Evolutionary conservation across 2,888 invertebrate genomes (phyloP), one percentile per base, ranked within the genome.

Genomic region (Ceramica pisi): DNA sequence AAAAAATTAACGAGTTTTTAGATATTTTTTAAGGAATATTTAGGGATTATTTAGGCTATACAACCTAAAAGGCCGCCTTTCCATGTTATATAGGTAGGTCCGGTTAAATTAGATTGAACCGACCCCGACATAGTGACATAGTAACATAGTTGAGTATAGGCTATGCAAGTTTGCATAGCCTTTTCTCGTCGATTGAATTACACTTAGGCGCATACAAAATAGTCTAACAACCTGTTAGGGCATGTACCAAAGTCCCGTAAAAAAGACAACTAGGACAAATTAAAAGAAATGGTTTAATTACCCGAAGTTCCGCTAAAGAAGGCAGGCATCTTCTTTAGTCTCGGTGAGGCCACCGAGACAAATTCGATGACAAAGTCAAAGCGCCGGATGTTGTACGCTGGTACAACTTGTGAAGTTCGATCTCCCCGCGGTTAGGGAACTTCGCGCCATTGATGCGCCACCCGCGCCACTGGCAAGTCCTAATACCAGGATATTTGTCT

Each of bases 1-100:
- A 67, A 48, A 66, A 66, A 73, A 66, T 73, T 6, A 14, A 7
- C 9, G 21, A 26, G 56, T 21, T 50, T 67, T 26, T 21, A 1
- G 1, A 6, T 21, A 6, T n/a, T 2, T 66, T 66, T 41, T 1
- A 16, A 35, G 12, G 6, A 56, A 56, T 5, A 23, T 14, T 19
- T 6, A 35, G 23, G n/a, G 23, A 1, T 63, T 1, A 19, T 6
- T 9, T 4, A 21, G 35, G 14, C 56, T 35, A 26, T 23, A 19
- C 0, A 48, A 48, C 2, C n/a, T 48, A 0, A 31, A 6, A 31
- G 31, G 31, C 31, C 31, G 0, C 3, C 31, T 31, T 31, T 31
- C 31, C 31, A 31, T 31, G 31, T 31, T 6, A 31, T 31, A 48
- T n/a, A 9, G 9, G 8, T 48, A n/a, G 19, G 9, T 2, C 46